A percentile compares a stretch with the other conserved stretches of the same genome.
These are phyloP conservation scores for Malurus elegans DNA, from an alignment of 2,113 vertebrate genomes.

Conservation along the genomic window DNA sequence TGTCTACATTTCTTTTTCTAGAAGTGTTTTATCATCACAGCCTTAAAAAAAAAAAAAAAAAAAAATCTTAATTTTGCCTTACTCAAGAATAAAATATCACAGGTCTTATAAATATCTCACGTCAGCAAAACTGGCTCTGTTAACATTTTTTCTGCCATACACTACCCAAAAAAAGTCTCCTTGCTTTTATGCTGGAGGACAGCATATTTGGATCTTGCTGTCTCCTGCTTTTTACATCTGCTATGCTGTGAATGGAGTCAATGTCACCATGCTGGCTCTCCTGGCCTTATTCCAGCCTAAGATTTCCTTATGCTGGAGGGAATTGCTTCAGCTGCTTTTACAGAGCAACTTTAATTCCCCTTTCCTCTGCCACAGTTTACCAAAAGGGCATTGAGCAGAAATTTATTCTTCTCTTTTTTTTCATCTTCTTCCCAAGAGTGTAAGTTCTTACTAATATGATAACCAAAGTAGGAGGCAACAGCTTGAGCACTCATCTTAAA, in stretches of 20 bases:
- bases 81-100: not conserved
- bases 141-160: not conserved
- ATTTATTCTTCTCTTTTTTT: not conserved
- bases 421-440: not conserved
- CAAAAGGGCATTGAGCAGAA: not conserved
- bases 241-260: slow-evolving; percentile 30
- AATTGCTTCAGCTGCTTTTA: slow-evolving; percentile 36
- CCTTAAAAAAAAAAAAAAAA: not conserved
- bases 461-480: not conserved
- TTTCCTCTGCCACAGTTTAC: not conserved
- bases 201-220: not conserved
- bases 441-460: not conserved
- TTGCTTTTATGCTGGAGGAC: not conserved
- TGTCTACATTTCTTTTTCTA: not conserved
- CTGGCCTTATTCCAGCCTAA: slow-evolving; percentile 22
- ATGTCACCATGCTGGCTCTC: not conserved
- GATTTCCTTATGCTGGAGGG: slow-evolving; percentile 16
- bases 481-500: not conserved
- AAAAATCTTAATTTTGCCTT: not conserved
- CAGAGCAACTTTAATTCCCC: not conserved
- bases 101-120: not conserved
- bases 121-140: not conserved
- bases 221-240: slow-evolving; percentile 15
- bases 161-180: not conserved
- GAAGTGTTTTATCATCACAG: not conserved